Base-by-base conservation (phyloP, 2,113 vertebrate genomes). In the Melanerpes formicivorus region DNA sequence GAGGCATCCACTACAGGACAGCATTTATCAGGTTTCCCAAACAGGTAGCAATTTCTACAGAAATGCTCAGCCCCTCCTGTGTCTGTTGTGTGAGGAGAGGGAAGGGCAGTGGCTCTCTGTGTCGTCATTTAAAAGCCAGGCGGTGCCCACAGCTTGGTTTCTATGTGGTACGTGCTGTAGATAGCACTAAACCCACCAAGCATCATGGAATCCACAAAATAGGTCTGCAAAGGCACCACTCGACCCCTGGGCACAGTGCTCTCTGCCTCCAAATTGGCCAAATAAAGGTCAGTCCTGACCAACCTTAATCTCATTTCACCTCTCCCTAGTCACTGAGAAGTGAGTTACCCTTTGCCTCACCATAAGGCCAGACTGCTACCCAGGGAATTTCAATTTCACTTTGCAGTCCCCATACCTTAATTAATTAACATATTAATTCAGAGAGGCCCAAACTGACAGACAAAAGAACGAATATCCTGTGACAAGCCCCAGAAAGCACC, bases 371-470 rank as follows among this genome's bases (percentile, higher is more conserved):
- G 48, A 34, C 50, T 90, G 59, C 74, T 78, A 58, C 81, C 63
- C 1, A 0, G 74, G 83, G 80, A 88, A 79, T 85, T 80, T 26
- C 62, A 82, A 79, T 85, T 80, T 26, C 62, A 82, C 73, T 44
- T 74, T 2, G 3, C 66, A 52, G 42, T n/a, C 34, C 34, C 50
- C 55, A 71, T 21, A 48, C 66, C 77, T 87, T 87, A 75, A 65
- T 74, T 75, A 75, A 93, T 93, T 88, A 88, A 50, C 42, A 88
- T 62, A 89, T 87, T 91, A 75, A 91, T 66, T 91, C 65, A 70
- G 69, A 75, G 37, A 58, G 30, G 56, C 30, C 76, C 72, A 77
- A 85, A 89, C 54, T 40, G 73, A 88, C 54, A 65, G 63, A 76
- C 30, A 44, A 78, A 80, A 86, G 65, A 80, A 70, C 0, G 0